These are phyloP conservation scores for Tragelaphus strepsiceros DNA, from an alignment of 2,113 vertebrate genomes.

Conservation along the genomic window DNA sequence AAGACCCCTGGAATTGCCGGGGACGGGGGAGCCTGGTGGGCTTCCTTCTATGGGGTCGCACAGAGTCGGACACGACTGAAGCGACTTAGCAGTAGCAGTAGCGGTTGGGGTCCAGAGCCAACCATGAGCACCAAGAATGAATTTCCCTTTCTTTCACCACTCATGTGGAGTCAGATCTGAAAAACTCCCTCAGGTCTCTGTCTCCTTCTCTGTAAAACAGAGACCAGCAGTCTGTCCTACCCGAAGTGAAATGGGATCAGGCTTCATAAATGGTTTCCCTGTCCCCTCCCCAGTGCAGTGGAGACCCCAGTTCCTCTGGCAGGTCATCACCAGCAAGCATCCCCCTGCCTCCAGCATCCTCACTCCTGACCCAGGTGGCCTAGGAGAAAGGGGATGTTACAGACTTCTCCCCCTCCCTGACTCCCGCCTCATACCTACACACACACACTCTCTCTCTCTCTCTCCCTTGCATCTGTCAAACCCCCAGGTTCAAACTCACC, in stretches of 20 bases:
- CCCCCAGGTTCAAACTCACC: background rate
- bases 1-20: background rate
- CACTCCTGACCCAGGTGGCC: background rate
- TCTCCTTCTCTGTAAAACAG: background rate
- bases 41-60: no score
- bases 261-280: background rate
- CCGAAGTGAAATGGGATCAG: background rate
- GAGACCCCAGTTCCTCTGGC: background rate
- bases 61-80: no score
- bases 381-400: background rate
- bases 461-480: background rate
- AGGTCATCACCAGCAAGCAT: background rate
- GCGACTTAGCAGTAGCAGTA: no score
- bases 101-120: background rate
- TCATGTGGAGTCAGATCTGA: background rate
- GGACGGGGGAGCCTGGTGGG: no score
- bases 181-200: background rate
- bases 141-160: background rate
- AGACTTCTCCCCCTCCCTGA: background rate
- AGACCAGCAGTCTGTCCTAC: background rate
- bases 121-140: background rate
- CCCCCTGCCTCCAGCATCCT: background rate
- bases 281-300: background rate
- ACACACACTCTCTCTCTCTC: no score
- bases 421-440: no score